Conservation (phyloP, 2,888 invertebrate species). For the Sisyra nigra region DNA sequence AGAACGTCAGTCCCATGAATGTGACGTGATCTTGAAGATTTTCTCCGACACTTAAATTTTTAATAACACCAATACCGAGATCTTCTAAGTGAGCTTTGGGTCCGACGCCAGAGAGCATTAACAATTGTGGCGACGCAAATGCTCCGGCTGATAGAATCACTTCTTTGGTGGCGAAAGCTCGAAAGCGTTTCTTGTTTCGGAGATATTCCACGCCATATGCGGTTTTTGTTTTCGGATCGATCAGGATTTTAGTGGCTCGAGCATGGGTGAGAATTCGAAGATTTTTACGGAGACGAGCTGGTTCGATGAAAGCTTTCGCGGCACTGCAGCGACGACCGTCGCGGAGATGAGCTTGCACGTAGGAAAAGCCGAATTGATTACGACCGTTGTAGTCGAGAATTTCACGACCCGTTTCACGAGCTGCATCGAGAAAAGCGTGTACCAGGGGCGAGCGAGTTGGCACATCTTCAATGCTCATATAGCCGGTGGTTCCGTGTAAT, state of each 20-base stretch:
- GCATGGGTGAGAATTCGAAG: slow-evolving; percentile 37
- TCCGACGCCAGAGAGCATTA: slow-evolving; percentile 50
- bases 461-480: slow-evolving; percentile 42
- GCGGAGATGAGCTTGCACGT: slow-evolving; percentile 28
- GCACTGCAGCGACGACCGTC: slow-evolving; percentile 36
- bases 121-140: slow-evolving; percentile 62
- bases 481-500: slow-evolving; percentile 44
- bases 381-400: slow-evolving; percentile 28
- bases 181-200: slow-evolving; percentile 15
- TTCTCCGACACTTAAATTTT: slow-evolving; percentile 47
- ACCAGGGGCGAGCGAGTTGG: slow-evolving; percentile 31
- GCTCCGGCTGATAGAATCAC: slow-evolving; percentile 47
- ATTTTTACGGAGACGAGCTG: slow-evolving; percentile 34
- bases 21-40: slow-evolving; percentile 52
- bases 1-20: slow-evolving; percentile 37
- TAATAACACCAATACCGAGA: slow-evolving; percentile 39
- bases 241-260: slow-evolving; percentile 38
- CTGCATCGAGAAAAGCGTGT: slow-evolving; percentile 23
- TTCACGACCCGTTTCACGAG: slow-evolving; percentile 26
- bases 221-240: slow-evolving; percentile 27
- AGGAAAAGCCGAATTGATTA: slow-evolving; percentile 24
- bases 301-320: slow-evolving; percentile 40
- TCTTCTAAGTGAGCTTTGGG: slow-evolving; percentile 40
- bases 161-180: slow-evolving; percentile 29
- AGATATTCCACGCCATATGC: slow-evolving; percentile 31